Percentiles rank a stretch among this genome's conserved stretches.
Evolutionary conservation across 53 echinoderm and acorn worm species (phyloP).

Genomic region (Apostichopus leukothele): DNA sequence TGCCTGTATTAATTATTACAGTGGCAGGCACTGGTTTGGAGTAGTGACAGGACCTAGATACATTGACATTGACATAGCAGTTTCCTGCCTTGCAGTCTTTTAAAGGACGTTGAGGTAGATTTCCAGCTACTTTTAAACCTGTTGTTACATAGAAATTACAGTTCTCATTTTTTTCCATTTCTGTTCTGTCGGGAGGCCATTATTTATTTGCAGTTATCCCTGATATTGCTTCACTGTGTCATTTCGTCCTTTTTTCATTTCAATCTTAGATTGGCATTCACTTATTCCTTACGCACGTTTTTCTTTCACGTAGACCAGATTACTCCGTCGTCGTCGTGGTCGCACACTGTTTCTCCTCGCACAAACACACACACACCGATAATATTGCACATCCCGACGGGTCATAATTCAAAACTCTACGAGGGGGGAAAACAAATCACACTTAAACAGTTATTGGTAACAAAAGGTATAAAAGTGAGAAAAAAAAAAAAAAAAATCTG

Average conservation of each 20-base stretch:
- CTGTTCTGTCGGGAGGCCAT: neutral
- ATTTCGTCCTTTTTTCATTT: too few relatives aligned
- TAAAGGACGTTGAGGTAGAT: neutral
- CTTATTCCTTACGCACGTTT: too few relatives aligned
- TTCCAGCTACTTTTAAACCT: neutral
- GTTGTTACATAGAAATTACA: neutral
- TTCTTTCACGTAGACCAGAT: too few relatives aligned
- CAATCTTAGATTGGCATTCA: too few relatives aligned
- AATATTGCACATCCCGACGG: constrained; percentile 5
- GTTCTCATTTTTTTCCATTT: neutral
- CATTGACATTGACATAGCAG: too few relatives aligned
- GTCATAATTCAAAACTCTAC: neutral
- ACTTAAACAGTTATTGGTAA: neutral
- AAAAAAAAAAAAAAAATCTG: constrained; percentile 4
- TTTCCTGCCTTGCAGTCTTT: too few relatives aligned
- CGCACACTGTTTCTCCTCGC: neutral
- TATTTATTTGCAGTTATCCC: neutral
- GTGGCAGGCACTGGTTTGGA: too few relatives aligned
- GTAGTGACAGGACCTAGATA: too few relatives aligned
- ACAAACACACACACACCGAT: constrained; percentile 4
- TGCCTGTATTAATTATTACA: too few relatives aligned
- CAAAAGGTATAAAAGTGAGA: constrained; percentile 15
- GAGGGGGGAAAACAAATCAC: neutral
- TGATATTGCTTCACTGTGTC: neutral
- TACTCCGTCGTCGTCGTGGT: neutral